Evolutionary conservation across 1,140 invertebrate genomes (phyloP), one percentile per base, ranked within the genome.

Genomic region (Fopius arisanus): DNA sequence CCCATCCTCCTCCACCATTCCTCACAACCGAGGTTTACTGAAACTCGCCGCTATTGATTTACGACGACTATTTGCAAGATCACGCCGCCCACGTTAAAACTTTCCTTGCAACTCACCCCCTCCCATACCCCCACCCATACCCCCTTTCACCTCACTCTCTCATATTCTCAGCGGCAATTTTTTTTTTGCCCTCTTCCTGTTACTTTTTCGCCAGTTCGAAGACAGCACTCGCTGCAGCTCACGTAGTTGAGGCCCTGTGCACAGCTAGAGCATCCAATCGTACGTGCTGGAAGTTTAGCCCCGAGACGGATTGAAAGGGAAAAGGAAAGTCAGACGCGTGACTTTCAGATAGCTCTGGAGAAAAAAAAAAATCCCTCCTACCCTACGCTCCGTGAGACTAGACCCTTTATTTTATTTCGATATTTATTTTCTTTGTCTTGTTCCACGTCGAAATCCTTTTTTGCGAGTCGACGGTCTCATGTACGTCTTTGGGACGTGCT

Each of bases 11-110:
- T 59, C 59, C 62, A 37, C 40, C 62, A 23, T 62, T 37, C 10
- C 48, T 59, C 59, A 41, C 70, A 67, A 68, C 67, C 41, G 51
- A 62, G 51, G 70, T 62, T 71, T 59, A 41, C 76, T 67, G 54
- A 70, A 77, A 71, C 74, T 78, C 74, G 72, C 75, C 72, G 75
- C 80, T 83, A 85, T 85, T 84, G 84, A 85, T 85, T 84, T 84
- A 84, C 82, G 81, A 80, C 79, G 78, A 78, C 81, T 85, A 83
- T 85, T 85, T 84, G 83, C 84, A 84, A 84, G 83, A 84, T 84
- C 83, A 84, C 82, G 81, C 79, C 79, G 77, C 67, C 72, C 79
- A 78, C 78, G 83, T 83, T 83, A 80, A 84, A 85, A 84, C 79
- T 85, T 84, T 82, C 77, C 81, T 31, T 75, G 78, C 78, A 83